Evolutionary conservation across 2,888 invertebrate species (phyloP).

Genomic region (Meliscaeva auricollis): DNA sequence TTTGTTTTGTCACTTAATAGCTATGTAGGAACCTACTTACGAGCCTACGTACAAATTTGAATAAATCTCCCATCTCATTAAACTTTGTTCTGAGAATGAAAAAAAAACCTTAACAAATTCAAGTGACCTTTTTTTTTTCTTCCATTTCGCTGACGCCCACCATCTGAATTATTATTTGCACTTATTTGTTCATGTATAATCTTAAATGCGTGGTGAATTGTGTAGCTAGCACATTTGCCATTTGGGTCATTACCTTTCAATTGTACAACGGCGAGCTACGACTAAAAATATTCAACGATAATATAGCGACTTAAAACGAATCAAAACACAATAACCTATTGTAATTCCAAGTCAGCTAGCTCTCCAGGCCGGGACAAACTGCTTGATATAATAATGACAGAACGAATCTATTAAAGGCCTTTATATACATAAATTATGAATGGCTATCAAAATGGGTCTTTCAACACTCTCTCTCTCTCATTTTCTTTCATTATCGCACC

Average conservation of each 20-base stretch:
- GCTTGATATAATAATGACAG: slow-evolving; percentile 11
- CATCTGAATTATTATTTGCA: slow-evolving; percentile 24
- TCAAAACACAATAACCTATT: slow-evolving; percentile 46
- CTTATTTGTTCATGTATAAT: slow-evolving; percentile 21
- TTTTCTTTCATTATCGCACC: slow-evolving; percentile 4
- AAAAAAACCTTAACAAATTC: neutral
- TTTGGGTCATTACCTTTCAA: slow-evolving; percentile 36
- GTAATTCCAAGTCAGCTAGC: neutral
- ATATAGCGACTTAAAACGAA: slow-evolving; percentile 28
- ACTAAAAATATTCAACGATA: slow-evolving; percentile 1
- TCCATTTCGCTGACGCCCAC: slow-evolving; percentile 39
- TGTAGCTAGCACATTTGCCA: slow-evolving; percentile 14
- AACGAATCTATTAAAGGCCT: neutral
- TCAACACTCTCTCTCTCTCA: neutral
- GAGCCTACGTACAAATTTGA: too few species aligned
- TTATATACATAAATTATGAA: slow-evolving; percentile 3
- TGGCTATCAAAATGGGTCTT: slow-evolving; percentile 8
- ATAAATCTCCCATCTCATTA: too few species aligned
- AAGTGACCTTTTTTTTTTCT: slow-evolving; percentile 14
- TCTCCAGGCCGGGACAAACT: slow-evolving; percentile 2
- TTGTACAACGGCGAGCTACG: neutral
- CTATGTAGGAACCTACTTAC: too few species aligned
- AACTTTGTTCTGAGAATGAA: too few species aligned
- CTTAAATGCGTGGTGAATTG: slow-evolving; percentile 10
- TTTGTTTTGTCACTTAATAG: too few species aligned